phyloP scores from a whole-genome alignment of 2,797 vertebrate species.

The Tamandua tetradactyla region DNA sequence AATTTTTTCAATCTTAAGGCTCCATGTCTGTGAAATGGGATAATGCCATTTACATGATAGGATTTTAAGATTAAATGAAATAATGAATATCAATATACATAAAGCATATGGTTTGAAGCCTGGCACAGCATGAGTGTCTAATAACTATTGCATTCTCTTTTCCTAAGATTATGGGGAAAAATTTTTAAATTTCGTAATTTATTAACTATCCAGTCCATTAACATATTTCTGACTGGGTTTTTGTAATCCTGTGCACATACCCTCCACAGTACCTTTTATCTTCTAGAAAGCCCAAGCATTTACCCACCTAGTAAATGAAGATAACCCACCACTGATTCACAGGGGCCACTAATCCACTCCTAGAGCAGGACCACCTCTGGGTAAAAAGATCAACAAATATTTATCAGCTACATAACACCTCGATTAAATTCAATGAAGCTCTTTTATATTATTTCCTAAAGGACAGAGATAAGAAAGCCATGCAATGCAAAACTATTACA shows the following conservation, averaged over 20 bases:
- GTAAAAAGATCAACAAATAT: constrained; percentile 30
- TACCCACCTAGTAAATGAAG: constrained; percentile 1
- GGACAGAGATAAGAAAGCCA: constrained; percentile 28
- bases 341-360: constrained; percentile 48
- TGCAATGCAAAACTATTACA: not conserved
- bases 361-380: not conserved
- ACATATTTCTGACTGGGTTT: not conserved
- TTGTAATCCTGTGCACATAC: not conserved
- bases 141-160: not conserved
- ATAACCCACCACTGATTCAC: not conserved
- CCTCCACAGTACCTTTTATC: constrained; percentile 33
- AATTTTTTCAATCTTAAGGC: not conserved
- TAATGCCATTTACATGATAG: too few relatives aligned
- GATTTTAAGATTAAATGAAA: not conserved
- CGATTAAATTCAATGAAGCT: not conserved
- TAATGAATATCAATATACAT: accelerated
- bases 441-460: constrained; percentile 39
- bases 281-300: not conserved
- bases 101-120: not conserved
- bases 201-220: not conserved
- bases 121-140: accelerated
- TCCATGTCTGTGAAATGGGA: not conserved
- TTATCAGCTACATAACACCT: constrained; percentile 60
- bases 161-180: not conserved
- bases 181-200: not conserved